Base-by-base conservation (phyloP, 2,113 vertebrate genomes). In the Calonectris borealis region DNA sequence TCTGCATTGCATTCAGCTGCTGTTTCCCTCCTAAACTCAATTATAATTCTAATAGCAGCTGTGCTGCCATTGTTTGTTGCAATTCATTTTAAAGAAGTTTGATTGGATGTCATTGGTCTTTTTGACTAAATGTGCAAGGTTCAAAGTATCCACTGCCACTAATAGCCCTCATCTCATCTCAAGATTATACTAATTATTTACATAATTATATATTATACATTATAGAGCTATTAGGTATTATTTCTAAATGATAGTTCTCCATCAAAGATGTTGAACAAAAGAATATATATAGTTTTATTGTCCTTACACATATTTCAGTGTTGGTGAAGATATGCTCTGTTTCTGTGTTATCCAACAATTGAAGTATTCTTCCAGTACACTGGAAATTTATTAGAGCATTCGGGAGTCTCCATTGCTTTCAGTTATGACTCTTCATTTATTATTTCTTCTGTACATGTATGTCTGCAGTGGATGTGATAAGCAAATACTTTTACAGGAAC, bases 1-100 rank as follows among this genome's bases (percentile, higher is more conserved):
- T 96, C 95, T 95, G 75, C 94, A 94, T 91, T 97, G 88, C 94
- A 97, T 97, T 98, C 58, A 25, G 96, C 97, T 98, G 97, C 97
- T 98, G 96, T 97, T 97, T 97, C 93, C 79, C 97, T 97, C 94
- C 88, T 95, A 98, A 98, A 97, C 96, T 96, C 96, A 98, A 97
- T 98, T 98, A 95, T 91, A 81, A 97, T 96, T 92, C 95, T 98
- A 96, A 98, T 97, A 97, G 97, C 94, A 96, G 97, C 79, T 88
- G 96, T 95, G 94, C 82, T 97, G 91, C 94, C 96, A 96, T 97
- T 98, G 96, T 97, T 97, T 97, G 83, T 93, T 96, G 71, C 90
- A 94, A 96, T 96, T 97, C 86, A 66, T 94, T 96, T 96, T 96
- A 78, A 96, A 95, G 86, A 92, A 89, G 72, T 96, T 95, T 95